These are phyloP conservation scores for Amphimedon queenslandica DNA, from an alignment of 37 sponge, comb jelly and placozoan species.

Conservation along the genomic window DNA sequence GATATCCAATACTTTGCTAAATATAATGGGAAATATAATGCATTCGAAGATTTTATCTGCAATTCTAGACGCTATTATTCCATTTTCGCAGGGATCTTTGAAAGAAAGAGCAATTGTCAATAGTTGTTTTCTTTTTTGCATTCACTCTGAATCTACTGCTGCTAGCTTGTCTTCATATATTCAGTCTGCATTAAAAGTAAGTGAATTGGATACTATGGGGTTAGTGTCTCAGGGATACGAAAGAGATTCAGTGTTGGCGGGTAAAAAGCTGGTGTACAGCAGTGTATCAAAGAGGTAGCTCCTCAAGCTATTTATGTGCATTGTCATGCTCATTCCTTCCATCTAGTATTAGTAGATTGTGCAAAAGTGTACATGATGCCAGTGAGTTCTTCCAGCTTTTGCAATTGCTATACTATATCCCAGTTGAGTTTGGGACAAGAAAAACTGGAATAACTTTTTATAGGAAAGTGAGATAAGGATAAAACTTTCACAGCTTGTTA, in stretches of 20 bases:
- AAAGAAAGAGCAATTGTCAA: constrained; percentile 59
- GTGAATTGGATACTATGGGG: constrained; percentile 6
- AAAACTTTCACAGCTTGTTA: too few species aligned
- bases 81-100: constrained; percentile 56
- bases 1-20: constrained; percentile 60
- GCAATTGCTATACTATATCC: constrained; percentile 14
- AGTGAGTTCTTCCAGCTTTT: constrained; percentile 35
- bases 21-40: constrained; percentile 59
- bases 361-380: constrained; percentile 23
- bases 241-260: constrained; percentile 72
- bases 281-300: constrained; percentile 36
- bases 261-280: constrained; percentile 57
- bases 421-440: too few species aligned
- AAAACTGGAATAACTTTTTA: too few species aligned
- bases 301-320: constrained; percentile 59
- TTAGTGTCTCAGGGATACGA: constrained; percentile 63
- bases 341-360: constrained; percentile 47
- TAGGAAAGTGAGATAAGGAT: too few species aligned
- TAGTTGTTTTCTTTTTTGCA: constrained; percentile 52
- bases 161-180: constrained; percentile 40
- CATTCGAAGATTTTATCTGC: constrained; percentile 19
- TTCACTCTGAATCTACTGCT: constrained; percentile 39
- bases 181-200: too few species aligned
- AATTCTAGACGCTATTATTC: constrained; percentile 42
- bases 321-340: constrained; percentile 17